Conservation (phyloP, 1,140 invertebrate species). For the Akabosia matsudoensis region DNA sequence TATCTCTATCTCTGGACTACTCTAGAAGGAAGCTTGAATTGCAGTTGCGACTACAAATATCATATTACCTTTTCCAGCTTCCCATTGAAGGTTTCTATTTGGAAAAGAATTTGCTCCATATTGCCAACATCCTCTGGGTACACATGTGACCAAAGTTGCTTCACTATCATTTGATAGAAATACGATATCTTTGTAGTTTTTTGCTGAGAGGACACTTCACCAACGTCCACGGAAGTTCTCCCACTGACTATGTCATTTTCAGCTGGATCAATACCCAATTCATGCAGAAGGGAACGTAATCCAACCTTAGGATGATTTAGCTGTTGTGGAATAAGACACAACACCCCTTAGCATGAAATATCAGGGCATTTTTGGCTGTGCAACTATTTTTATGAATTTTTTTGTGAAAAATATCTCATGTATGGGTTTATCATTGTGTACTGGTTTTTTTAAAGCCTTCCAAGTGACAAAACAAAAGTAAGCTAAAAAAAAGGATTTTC, state of each 20-base stretch:
- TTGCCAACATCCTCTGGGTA: constrained; percentile 26
- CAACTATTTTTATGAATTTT: too few species aligned
- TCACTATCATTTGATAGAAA: constrained; percentile 28
- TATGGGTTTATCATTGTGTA: neutral
- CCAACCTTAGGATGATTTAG: constrained; percentile 40
- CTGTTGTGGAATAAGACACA: constrained; percentile 12
- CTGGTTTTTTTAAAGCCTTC: too few species aligned
- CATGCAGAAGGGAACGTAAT: neutral
- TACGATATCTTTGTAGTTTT: neutral
- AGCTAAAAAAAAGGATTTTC: neutral
- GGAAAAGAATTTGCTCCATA: neutral
- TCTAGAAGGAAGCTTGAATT: neutral
- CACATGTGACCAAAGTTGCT: constrained; percentile 31
- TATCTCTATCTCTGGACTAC: neutral
- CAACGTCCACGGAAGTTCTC: neutral
- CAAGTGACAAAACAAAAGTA: too few species aligned
- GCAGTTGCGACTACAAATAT: neutral
- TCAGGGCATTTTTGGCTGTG: too few species aligned
- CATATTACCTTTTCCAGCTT: constrained; percentile 22
- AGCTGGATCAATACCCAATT: neutral
- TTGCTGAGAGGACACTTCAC: neutral
- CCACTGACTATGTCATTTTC: neutral
- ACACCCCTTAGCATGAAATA: too few species aligned
- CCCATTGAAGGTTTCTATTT: constrained; percentile 27
- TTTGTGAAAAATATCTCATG: neutral